Evolutionary conservation across 2,888 invertebrate species (phyloP).

Genomic region (Elegia similella): DNA sequence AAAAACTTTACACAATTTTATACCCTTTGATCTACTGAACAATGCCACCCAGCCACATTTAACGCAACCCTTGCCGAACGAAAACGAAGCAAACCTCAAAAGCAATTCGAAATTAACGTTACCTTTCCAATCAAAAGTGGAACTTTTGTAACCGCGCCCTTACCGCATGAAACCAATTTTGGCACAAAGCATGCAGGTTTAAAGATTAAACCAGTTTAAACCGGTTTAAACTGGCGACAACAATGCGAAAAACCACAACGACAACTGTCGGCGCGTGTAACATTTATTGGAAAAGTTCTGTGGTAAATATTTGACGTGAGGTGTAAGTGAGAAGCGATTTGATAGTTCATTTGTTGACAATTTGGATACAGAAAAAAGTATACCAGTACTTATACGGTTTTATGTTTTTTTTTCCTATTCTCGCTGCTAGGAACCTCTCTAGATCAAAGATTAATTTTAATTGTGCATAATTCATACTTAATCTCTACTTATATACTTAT

Average conservation of each 20-base stretch:
- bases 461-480: no score
- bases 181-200: constrained; percentile 40
- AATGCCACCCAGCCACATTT: background rate
- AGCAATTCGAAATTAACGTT: constrained; percentile 11
- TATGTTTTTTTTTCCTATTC: no score
- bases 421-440: no score
- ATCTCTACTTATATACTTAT: no score
- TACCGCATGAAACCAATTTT: constrained; percentile 34
- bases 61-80: constrained; percentile 2
- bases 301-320: constrained; percentile 6
- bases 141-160: constrained; percentile 26
- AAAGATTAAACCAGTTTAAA: constrained; percentile 52
- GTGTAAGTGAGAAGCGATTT: background rate
- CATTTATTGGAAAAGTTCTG: constrained; percentile 77
- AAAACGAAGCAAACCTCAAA: constrained; percentile 5
- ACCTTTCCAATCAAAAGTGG: constrained; percentile 34
- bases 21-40: background rate
- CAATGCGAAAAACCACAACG: constrained; percentile 65
- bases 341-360: background rate
- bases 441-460: no score
- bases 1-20: background rate
- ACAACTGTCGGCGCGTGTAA: constrained; percentile 51
- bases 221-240: constrained; percentile 38
- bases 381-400: no score
- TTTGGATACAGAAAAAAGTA: no score